Evolutionary conservation across 2,113 vertebrate species (phyloP), one percentile per base, ranked within the genome.

Genomic region (Neoarius graeffei): DNA sequence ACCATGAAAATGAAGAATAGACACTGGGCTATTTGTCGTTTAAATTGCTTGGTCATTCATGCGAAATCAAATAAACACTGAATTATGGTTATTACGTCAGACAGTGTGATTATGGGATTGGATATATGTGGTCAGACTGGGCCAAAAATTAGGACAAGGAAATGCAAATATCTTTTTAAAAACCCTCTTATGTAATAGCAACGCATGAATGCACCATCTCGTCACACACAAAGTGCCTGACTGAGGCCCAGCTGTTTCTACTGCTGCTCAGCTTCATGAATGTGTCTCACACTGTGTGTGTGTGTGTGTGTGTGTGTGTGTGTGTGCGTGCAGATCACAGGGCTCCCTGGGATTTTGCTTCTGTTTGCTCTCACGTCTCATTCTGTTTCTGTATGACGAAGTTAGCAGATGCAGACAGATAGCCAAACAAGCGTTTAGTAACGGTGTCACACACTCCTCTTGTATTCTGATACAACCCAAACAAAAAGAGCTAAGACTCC

Each of bases 351-450:
- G 88, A 80, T 69, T 74, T 85, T 62, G 66, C 35, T 11, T 71
- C 56, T 69, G 71, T 83, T 90, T 87, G 80, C 80, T 81, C 42
- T 73, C 80, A 73, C 15, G 67, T 73, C 89, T 87, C 83, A 3
- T 81, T 67, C 23, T 62, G 27, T 89, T 48, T 88, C 57, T n/a
- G 74, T 67, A 64, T 83, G 84, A 90, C 35, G 85, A 90, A 81
- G 89, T 88, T 50, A 88, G 85, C 79, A 62, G 76, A n/a, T 60
- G 74, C 59, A 82, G 48, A 86, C 85, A 84, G 54, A 42, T 85
- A 85, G 48, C 64, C 77, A 81, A 79, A 81, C 62, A 73, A 52
- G 42, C 54, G 8, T 82, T 85, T 83, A 86, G 59, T 66, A 57
- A 81, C 66, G 35, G 67, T 60, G 80, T 42, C 79, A 74, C 54